Evolutionary conservation across 1,140 invertebrate genomes (phyloP), one percentile per base, ranked within the genome.

Genomic region (Zaprionus kolodkinae): DNA sequence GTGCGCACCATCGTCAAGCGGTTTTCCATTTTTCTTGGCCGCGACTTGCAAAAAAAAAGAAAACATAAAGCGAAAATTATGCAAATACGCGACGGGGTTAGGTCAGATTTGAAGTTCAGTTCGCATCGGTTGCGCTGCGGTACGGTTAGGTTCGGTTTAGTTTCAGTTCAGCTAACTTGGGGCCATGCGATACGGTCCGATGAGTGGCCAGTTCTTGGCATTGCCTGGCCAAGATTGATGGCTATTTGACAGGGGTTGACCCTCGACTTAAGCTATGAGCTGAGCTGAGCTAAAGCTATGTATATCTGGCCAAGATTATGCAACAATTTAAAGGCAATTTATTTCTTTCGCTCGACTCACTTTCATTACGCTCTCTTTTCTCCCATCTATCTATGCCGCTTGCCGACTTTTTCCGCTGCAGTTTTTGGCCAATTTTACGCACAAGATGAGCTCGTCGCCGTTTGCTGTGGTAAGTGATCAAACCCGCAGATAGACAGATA

Each of bases 241-340:
- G 78, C 83, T 66, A 82, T 76, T 79, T 50, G 45, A 50, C 68
- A 72, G 62, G 62, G 69, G 48, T 70, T 63, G 57, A 64, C 12
- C 38, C 57, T 40, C 2, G 40, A 43, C 15, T 50, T 50, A 6
- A 10, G 45, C 45, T n/a, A 21, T 9, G 21, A 25, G 33, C 33
- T 25, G 33, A 52, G n/a, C 11, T 9, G 21, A 25, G 33, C 33
- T 25, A 48, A 52, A 25, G 61, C 52, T 9, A 12, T n/a, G n/a
- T n/a, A n/a, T 6, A 35, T 13, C 45, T 54, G 6, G 13, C 11
- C 38, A 2, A 60, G 36, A 65, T 89, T 89, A 89, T 64, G 85
- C 86, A 90, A 89, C 69, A 67, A 50, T 50, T 50, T 79, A 71
- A 89, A 64, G 71, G 85, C 76, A 89, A 89, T 85, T 81, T 82